Evolutionary conservation across 2,888 invertebrate genomes (phyloP), one percentile per base, ranked within the genome.

Genomic region (Amphipyra tragopoginis): DNA sequence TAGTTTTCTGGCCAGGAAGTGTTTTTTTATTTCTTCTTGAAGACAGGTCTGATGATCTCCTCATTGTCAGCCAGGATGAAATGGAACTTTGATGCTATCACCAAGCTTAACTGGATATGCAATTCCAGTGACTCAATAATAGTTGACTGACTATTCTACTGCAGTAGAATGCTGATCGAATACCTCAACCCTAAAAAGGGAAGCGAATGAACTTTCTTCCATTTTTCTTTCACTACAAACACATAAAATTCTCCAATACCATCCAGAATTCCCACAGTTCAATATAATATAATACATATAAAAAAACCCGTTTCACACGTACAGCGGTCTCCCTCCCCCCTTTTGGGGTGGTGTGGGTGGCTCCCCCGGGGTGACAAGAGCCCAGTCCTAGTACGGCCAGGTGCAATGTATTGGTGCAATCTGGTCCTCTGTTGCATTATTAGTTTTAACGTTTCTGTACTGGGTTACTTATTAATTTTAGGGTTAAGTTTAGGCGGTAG

Each of bases 371-470:
- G 86, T 79, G 88, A 86, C 89, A 86, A 82, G 83, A 78, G 73
- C 79, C 79, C 82, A 72, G 75, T 70, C 44, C 84, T 69, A 53
- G 49, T 42, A 42, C 68, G 82, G 80, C 85, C 92, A 92, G 91
- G 92, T 92, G 92, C 90, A 86, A 70, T 79, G 87, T 90, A 90
- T 90, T 83, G 88, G 88, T 84, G 90, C 91, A 90, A 90, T 90
- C 86, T 87, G 85, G 86, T 80, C 88, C 85, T 83, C 83, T 86
- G 80, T 82, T 86, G 85, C 85, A 85, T 87, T 86, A 86, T 86
- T 86, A 87, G 87, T 86, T 86, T 80, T 77, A 83, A 71, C 77
- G 72, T 72, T 76, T 65, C 62, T 70, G 50, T 68, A 59, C 52
- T 51, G 51, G 64, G 66, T 63, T 78, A 75, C 72, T 78, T 83